Conservation (phyloP, 2,888 invertebrate genomes). For the Parnassius orleans region DNA sequence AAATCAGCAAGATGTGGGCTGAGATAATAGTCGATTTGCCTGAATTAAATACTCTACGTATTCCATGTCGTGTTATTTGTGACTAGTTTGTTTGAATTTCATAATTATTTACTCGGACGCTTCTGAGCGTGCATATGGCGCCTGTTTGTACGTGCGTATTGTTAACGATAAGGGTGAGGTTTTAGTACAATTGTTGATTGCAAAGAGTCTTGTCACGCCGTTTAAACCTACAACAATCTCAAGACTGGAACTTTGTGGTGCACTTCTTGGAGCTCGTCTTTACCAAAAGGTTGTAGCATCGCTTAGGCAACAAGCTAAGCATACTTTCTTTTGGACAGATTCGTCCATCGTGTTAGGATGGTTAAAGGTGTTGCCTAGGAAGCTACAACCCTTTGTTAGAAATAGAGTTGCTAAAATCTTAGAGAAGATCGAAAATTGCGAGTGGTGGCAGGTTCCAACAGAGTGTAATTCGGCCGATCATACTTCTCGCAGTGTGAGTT, state of each 20-base stretch:
- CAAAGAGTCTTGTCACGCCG: conserved; percentile 37
- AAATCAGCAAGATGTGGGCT: background rate
- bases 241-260: conserved; percentile 39
- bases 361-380: too few species aligned
- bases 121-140: conserved; percentile 38
- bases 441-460: conserved; percentile 24
- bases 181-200: conserved; percentile 8
- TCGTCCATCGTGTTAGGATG: conserved; percentile 7
- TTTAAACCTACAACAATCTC: conserved; percentile 38
- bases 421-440: too few species aligned
- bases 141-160: conserved; percentile 35
- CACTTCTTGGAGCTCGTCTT: conserved; percentile 36
- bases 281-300: conserved; percentile 32
- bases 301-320: conserved; percentile 27
- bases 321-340: conserved; percentile 37
- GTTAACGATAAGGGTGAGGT: conserved; percentile 20
- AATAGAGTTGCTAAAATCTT: too few species aligned
- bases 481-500: conserved; percentile 28
- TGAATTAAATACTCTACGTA: conserved; percentile 27
- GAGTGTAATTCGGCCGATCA: conserved; percentile 29
- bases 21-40: conserved; percentile 18
- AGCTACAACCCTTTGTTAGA: too few species aligned
- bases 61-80: conserved; percentile 34
- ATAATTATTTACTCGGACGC: conserved; percentile 32
- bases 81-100: conserved; percentile 28